Conservation (phyloP, 2,113 vertebrate species). For the Ancistrus triradiatus region DNA sequence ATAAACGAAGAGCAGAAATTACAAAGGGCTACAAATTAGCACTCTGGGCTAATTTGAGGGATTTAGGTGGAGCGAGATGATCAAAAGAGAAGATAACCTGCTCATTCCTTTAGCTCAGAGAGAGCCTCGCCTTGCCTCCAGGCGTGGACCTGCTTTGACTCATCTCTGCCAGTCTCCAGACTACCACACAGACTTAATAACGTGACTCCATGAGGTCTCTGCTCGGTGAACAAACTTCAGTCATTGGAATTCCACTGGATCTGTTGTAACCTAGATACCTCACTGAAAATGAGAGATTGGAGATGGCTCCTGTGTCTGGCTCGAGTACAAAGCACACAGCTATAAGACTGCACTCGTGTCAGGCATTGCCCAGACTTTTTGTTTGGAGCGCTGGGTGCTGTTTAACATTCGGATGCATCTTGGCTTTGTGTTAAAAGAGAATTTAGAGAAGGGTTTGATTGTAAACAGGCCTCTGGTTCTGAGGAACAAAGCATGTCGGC, state of each 20-base stretch:
- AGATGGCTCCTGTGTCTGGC: too few species aligned
- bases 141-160: slow-evolving; percentile 1
- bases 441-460: background rate
- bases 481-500: background rate
- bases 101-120: background rate
- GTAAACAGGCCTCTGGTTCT: background rate
- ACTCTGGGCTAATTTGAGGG: background rate
- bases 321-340: background rate
- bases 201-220: too few species aligned
- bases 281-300: too few species aligned
- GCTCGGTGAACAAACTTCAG: background rate
- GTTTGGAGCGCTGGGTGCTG: background rate
- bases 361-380: background rate
- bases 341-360: background rate
- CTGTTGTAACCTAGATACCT: background rate
- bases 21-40: background rate
- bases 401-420: slow-evolving; percentile 3
- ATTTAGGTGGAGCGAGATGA: slow-evolving; percentile 17
- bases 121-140: background rate
- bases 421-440: slow-evolving; percentile 5
- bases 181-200: too few species aligned
- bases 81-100: slow-evolving; percentile 11
- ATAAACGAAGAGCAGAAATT: background rate
- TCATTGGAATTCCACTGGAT: slow-evolving; percentile 15
- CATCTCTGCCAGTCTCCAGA: too few species aligned